Base-by-base conservation (phyloP, 2,888 invertebrate species). In the Tuta absoluta region DNA sequence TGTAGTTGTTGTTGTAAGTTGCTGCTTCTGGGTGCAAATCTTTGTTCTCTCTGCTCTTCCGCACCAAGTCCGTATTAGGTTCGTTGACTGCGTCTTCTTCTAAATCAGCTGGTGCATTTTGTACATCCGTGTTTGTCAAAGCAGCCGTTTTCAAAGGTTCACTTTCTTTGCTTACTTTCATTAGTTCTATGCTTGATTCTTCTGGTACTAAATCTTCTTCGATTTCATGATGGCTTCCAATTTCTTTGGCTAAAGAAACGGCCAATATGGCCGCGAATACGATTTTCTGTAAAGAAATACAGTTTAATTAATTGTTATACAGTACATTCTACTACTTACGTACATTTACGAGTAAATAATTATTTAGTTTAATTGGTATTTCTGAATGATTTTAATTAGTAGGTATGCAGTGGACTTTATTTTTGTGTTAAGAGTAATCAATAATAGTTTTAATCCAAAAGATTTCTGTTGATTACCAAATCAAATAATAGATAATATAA, bases 231-330 rank as follows among this genome's bases (percentile, higher is more conserved):
- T 80, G 74, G 11, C 67, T 66, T 63, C 75, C 76, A 10, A 77
- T 69, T 63, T 81, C 83, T 67, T 82, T 82, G 62, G 85, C 89
- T 64, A 81, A 62, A 19, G 89, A 72, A 61, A 89, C 66, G 49
- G 89, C 89, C 78, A 89, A 73, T 64, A 85, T 69, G 72, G 82
- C 79, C 60, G 81, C 68, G 65, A 88, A 74, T 71, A 84, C 68
- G 64, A 75, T 79, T 53, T 87, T 66, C 91, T 91, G 85, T 49
- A 75, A 76, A 71, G 69, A 69, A 72, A 65, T 49, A 37, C 2
- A 64, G 21, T n/a, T 45, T 17, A 17, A n/a, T 45, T 45, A 17
- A 1, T n/a, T 45, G 4, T n/a, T n/a, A 45, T 4, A 5, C 17
- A 8, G 12, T 14, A 3, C 45, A 45, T n/a, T n/a, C n/a, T n/a